Evolutionary conservation across 2,797 vertebrate species (phyloP).

Genomic region (Poecilia gillii): DNA sequence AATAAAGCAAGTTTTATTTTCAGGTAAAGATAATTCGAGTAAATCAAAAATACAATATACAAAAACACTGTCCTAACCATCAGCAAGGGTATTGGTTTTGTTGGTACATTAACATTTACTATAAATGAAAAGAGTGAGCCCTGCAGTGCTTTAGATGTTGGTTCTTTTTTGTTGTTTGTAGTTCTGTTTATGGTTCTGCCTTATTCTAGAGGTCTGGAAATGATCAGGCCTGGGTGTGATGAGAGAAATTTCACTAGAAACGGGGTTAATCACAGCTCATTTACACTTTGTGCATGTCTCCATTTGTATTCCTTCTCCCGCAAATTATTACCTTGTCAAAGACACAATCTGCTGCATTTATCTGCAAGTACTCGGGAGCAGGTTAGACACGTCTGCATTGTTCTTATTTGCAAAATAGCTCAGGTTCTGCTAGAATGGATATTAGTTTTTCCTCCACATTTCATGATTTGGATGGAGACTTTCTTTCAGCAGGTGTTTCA

Average conservation of each 20-base stretch:
- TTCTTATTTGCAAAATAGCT: neutral
- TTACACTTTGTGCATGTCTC: neutral
- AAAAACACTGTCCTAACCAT: neutral
- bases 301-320: neutral
- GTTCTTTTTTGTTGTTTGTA: neutral
- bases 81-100: neutral
- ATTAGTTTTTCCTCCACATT: neutral
- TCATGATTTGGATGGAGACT: neutral
- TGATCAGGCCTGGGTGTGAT: neutral
- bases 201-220: neutral
- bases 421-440: neutral
- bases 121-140: neutral
- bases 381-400: neutral
- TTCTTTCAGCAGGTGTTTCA: neutral
- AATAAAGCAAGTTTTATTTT: neutral
- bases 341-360: neutral
- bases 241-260: neutral
- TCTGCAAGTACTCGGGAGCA: neutral
- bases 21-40: neutral
- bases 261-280: neutral
- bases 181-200: neutral
- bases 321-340: neutral
- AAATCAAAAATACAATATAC: neutral
- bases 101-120: neutral
- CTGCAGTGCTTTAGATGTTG: neutral